A percentile compares a stretch with the other conserved stretches of the same genome.
Evolutionary conservation across 2,888 invertebrate species (phyloP).

Genomic region (Caenorhabditis macrosperma): DNA sequence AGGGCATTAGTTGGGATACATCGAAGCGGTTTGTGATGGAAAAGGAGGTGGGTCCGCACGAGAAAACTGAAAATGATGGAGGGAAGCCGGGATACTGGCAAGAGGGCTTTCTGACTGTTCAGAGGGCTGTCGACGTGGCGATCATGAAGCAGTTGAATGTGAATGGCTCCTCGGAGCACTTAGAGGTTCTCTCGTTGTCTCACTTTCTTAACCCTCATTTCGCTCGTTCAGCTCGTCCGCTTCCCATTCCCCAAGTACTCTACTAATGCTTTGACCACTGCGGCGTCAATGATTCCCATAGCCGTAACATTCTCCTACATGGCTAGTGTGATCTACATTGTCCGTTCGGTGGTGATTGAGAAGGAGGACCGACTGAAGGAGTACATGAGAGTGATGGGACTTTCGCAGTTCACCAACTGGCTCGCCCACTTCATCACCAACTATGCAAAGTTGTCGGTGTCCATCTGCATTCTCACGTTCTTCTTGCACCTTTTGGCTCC

Average conservation of each 20-base stretch:
- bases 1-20: conserved; percentile 74
- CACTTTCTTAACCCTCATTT: too few relatives aligned
- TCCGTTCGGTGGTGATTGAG: conserved; percentile 86
- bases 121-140: conserved; percentile 84
- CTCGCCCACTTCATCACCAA: conserved; percentile 87
- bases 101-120: conserved; percentile 86
- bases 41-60: conserved; percentile 71
- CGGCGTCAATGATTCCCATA: conserved; percentile 84
- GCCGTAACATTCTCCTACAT: conserved; percentile 89
- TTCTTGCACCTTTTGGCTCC: conserved; percentile 54
- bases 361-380: conserved; percentile 89
- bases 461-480: conserved; percentile 62
- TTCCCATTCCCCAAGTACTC: conserved; percentile 74
- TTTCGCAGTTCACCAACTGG: conserved; percentile 90
- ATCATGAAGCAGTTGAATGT: too few relatives aligned
- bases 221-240: conserved; percentile 46
- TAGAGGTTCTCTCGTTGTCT: too few relatives aligned
- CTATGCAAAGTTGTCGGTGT: conserved; percentile 72
- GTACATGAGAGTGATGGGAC: conserved; percentile 93
- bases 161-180: too few relatives aligned
- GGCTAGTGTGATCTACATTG: conserved; percentile 88
- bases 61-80: conserved; percentile 68
- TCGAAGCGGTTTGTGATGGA: conserved; percentile 64
- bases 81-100: conserved; percentile 83
- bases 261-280: conserved; percentile 72